Evolutionary conservation across 1,140 invertebrate genomes (phyloP), one percentile per base, ranked within the genome.

Genomic region (Cyclargus thomasi): DNA sequence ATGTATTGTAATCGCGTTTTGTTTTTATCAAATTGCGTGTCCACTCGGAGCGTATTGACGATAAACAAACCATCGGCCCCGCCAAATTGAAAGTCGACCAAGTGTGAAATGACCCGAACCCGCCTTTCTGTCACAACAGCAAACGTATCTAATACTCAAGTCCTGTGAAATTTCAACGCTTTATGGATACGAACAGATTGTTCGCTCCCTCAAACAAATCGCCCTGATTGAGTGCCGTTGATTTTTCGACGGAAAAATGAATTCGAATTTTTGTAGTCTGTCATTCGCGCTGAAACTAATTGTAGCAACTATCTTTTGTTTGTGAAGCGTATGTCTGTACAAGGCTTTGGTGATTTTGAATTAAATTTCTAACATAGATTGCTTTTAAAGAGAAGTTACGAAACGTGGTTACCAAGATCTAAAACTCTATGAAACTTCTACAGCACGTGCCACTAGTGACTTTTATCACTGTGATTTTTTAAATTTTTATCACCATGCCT

Each of bases 1-100:
- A 47, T 47, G 39, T 16, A 47, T 16, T 47, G 39, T 47, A 47
- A 47, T 47, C 39, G 39, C 39, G 39, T 55, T 55, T 18, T n/a
- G 18, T n/a, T 59, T 66, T 20, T 66, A 10, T 66, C 65, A 36
- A 35, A 17, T 16, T 22, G 53, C 64, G 14, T 8, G 14, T 53
- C 64, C 16, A 20, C 55, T 59, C 53, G 29, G 16, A 11, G 17
- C 65, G 72, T 57, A 21, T 71, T 71, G 70, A 83, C 77, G 75
- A 83, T 82, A 82, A 83, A 84, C 79, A 82, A 74, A 75, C 73
- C 67, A 67, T 20, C 71, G 71, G 78, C 77, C 78, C 80, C 77
- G 78, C 82, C 77, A 85, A 88, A 86, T 88, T 86, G 84, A 85
- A 86, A 86, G 68, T 70, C 84, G 84, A 77, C 83, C 80, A 77